A percentile compares a stretch with the other conserved stretches of the same genome.
Evolutionary conservation across 2,888 invertebrate species (phyloP).

Genomic region (Pterostichus madidus): DNA sequence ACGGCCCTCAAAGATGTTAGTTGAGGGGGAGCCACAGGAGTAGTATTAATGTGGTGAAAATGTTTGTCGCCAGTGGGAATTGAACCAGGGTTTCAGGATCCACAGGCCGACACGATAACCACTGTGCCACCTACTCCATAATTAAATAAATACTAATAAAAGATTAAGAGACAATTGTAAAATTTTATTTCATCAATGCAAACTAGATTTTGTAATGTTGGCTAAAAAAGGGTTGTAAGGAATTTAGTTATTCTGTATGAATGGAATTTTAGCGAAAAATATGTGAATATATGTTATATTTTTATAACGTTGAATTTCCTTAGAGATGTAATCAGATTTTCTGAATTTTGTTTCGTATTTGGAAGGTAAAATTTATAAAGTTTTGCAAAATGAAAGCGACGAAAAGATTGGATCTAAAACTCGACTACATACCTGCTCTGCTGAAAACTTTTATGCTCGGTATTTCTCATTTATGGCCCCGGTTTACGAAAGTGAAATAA

Average conservation of each 20-base stretch:
- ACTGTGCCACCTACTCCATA: too few relatives aligned
- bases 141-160: too few relatives aligned
- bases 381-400: conserved; percentile 31
- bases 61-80: too few relatives aligned
- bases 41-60: too few relatives aligned
- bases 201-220: too few relatives aligned
- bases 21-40: too few relatives aligned
- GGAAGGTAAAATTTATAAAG: conserved; percentile 1
- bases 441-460: conserved; percentile 42
- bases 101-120: too few relatives aligned
- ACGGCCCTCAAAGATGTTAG: too few relatives aligned
- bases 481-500: conserved; percentile 58
- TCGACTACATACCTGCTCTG: conserved; percentile 7
- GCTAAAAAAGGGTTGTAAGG: neutral
- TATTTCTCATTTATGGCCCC: conserved; percentile 56
- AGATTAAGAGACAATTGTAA: too few relatives aligned
- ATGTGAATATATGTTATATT: conserved; percentile 11
- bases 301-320: conserved; percentile 6
- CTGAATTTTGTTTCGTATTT: conserved; percentile 31
- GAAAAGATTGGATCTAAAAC: conserved; percentile 41
- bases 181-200: too few relatives aligned
- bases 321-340: neutral
- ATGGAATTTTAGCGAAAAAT: conserved; percentile 13
- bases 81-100: too few relatives aligned
- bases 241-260: neutral